Base-by-base conservation (phyloP, 53 echinoderm and acorn worm species). In the Antedon mediterranea region DNA sequence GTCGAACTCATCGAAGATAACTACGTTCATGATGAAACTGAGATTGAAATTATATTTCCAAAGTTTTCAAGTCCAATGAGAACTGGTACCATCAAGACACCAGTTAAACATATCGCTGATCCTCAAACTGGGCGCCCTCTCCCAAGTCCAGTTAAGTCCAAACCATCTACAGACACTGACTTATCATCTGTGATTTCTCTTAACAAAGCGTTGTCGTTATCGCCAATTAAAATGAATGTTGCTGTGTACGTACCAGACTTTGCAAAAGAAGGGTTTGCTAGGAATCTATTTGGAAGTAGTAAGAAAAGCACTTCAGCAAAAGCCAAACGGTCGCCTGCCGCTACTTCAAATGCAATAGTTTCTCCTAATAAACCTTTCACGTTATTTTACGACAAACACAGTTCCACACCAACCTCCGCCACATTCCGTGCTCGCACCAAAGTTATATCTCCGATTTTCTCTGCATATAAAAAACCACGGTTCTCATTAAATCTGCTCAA, bases 11-110 rank as follows among this genome's bases (percentile, higher is more conserved):
- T 98, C 71, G 9, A 84, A 71, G 84, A 98, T 30, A 78, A 93
- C 20, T 93, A 92, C 75, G 92, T 98, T 0, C 89, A 92, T 57
- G 98, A 98, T 88, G 88, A 83, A 29, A 78, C 86, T 13, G 98
- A 98, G 29, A 78, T 77, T 26, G 98, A 98, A 34, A 80, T 98
- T 0, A 82, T 84, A 72, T 98, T 98, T 29, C 98, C 98, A 18
- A 93, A 89, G 74, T 86, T 91, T 34, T 94, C 91, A 73, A 94
- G 94, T 82, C 94, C 94, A 33, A 72, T 75, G 3, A 89, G 85
- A 73, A 76, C 81, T 23, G 89, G 87, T 28, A 31, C 73, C 31
- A 83, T 86, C 28, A 72, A 85, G 32, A 89, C 91, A 32, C 94
- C 91, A 0, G 89, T 94, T n/a, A 91, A 89, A 32, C 84, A 89